A percentile compares a stretch with the other conserved stretches of the same genome.
Conservation (phyloP, 1,140 invertebrate species). For the Cephus cinctus region DNA sequence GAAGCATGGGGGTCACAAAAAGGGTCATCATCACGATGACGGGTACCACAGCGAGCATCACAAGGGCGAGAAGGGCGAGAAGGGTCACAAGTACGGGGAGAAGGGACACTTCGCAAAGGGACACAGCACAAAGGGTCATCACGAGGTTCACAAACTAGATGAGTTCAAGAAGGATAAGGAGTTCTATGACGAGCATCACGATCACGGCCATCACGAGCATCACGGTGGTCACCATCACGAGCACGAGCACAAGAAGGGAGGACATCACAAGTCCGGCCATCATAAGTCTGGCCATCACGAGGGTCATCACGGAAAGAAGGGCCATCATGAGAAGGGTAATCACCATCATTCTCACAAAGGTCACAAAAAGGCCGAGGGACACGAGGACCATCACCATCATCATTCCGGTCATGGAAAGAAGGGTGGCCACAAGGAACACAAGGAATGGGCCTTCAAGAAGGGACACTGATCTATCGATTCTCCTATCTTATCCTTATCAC, state of each 20-base stretch:
- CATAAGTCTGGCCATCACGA: constrained; percentile 67
- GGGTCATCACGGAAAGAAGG: constrained; percentile 67
- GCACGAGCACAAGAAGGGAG: constrained; percentile 69
- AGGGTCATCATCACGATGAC: constrained; percentile 68
- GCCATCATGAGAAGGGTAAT: constrained; percentile 52
- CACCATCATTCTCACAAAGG: constrained; percentile 53
- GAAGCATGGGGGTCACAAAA: constrained; percentile 67
- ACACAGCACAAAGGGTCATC: constrained; percentile 66
- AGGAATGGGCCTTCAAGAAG: constrained; percentile 34
- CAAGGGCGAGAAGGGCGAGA: constrained; percentile 62
- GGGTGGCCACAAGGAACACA: constrained; percentile 39
- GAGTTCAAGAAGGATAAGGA: constrained; percentile 73
- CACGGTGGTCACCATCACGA: constrained; percentile 75
- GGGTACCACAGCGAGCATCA: constrained; percentile 66
- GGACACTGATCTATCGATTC: constrained; percentile 21
- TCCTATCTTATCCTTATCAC: constrained; percentile 11
- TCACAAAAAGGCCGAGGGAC: constrained; percentile 44
- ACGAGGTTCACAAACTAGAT: constrained; percentile 70
- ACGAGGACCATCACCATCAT: constrained; percentile 41
- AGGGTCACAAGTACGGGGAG: constrained; percentile 67
- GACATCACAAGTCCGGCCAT: constrained; percentile 73
- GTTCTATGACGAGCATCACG: constrained; percentile 78
- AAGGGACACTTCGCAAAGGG: constrained; percentile 68
- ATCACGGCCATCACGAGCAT: constrained; percentile 77
- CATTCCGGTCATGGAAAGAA: constrained; percentile 40